Evolutionary conservation across 2,888 invertebrate genomes (phyloP), one percentile per base, ranked within the genome.

Genomic region (Callimorpha dominula): DNA sequence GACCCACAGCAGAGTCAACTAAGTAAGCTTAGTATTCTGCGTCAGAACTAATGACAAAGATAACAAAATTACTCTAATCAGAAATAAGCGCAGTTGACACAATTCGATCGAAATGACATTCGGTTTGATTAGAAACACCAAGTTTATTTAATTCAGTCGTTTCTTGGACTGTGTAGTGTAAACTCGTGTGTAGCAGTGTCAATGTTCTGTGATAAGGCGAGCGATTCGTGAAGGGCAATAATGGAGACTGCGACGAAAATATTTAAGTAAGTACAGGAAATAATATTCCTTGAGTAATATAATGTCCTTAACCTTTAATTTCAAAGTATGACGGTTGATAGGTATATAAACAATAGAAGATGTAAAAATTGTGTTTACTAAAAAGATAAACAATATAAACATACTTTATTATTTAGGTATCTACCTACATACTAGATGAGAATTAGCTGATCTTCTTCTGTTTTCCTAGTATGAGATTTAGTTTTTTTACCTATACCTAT

Each of bases 141-240:
- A 54, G 64, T 68, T 50, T 70, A n/a, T 68, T 57, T 62, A 54
- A 72, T 69, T 54, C 72, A 74, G 68, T 74, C 71, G 72, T 71
- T 63, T 71, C n/a, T 68, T 46, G 65, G 42, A 46, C 62, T 65
- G 64, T 69, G 73, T 49, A n/a, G 63, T 65, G 69, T 52, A n/a
- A 50, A 73, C 43, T 66, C 17, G 72, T 66, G 72, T 66, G 68
- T 42, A 14, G 12, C 42, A 42, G 62, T 57, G 50, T 71, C 12
- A 70, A 65, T 71, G 46, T 68, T 65, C 17, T 12, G 74, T 78
- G 84, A 75, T 76, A 81, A 71, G 75, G 68, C 46, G 42, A 65
- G 46, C 50, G 69, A 8, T 11, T 65, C 66, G 66, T 63, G 64
- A 31, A 52, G 57, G 43, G 52, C 43, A 71, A 69, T 65, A 17